Conservation (phyloP, 2,113 vertebrate species). For the Oreochromis tanganicae region DNA sequence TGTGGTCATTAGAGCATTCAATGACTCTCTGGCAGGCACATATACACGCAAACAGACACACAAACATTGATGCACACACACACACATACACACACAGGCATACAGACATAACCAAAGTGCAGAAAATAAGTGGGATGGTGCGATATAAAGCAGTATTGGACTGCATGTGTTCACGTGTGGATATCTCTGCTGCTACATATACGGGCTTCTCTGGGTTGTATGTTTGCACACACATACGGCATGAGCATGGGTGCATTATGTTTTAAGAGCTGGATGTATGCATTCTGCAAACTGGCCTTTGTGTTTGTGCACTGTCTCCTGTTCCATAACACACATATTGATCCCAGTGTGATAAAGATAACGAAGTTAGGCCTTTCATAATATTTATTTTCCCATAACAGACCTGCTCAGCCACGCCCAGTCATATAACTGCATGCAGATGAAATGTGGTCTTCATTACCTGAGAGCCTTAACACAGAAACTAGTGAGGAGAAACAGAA, state of each 20-base stretch:
- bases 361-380: conserved; percentile 63
- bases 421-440: conserved; percentile 59
- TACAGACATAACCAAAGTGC: conserved; percentile 1
- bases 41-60: not conserved
- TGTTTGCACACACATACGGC: conserved; percentile 1
- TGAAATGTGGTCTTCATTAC: conserved; percentile 71
- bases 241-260: not conserved
- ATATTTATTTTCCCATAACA: conserved; percentile 69
- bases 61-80: not conserved
- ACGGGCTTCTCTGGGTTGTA: conserved; percentile 16
- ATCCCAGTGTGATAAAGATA: conserved; percentile 62
- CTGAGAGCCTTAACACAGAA: conserved; percentile 43
- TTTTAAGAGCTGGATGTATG: conserved; percentile 4
- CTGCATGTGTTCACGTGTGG: not conserved
- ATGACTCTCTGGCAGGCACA: conserved; percentile 23
- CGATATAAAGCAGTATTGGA: conserved; percentile 41
- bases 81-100: not conserved
- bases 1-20: conserved; percentile 64
- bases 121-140: conserved; percentile 44
- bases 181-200: conserved; percentile 12
- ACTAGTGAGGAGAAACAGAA: conserved; percentile 47
- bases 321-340: conserved; percentile 60
- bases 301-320: conserved; percentile 55
- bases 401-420: conserved; percentile 56
- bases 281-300: conserved; percentile 8